Evolutionary conservation across 2,888 invertebrate genomes (phyloP), one percentile per base, ranked within the genome.

Genomic region (Rotaria macrura): DNA sequence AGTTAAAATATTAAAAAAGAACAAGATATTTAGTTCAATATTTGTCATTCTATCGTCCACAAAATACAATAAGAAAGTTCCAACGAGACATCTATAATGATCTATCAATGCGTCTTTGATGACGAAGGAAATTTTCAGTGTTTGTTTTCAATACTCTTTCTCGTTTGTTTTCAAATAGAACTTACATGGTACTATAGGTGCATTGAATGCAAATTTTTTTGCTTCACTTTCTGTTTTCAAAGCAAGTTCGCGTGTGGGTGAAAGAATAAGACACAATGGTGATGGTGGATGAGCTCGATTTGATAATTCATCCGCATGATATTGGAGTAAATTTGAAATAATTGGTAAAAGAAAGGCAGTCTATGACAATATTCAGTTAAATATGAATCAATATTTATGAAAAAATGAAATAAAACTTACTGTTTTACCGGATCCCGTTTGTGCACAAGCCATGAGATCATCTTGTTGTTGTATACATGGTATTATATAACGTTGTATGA

Each of bases 281-380:
- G 85, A 47, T 72, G 85, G 83, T 54, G 86, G 86, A 54, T 86
- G 38, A 49, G 29, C 52, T 29, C 72, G 38, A 20, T 25, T 23
- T 20, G 29, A 20, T 65, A 86, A 84, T 38, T 72, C 47, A 40
- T 84, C 72, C 12, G 84, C 43, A 52, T 86, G 29, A 85, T 83
- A 74, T 47, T 85, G 29, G 4, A 86, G 38, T 40, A 86, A 55
- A 52, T 86, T 85, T 40, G 72, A 83, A 23, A 86, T 83, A 12
- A 86, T 86, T 20, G 86, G 86, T 6, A 86, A n/a, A 25, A 86
- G 72, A 85, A 85, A 86, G 29, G 86, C 86, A 4, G 86, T 85
- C 79, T 79, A 25, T 43, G 12, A 47, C 47, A 72, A 34, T 34
- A 65, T 40, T 40, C 20, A 25, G 5, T 79, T 79, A n/a, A 10